Evolutionary conservation across 1,140 invertebrate species (phyloP).

Genomic region (Brevipalpus yothersi): DNA sequence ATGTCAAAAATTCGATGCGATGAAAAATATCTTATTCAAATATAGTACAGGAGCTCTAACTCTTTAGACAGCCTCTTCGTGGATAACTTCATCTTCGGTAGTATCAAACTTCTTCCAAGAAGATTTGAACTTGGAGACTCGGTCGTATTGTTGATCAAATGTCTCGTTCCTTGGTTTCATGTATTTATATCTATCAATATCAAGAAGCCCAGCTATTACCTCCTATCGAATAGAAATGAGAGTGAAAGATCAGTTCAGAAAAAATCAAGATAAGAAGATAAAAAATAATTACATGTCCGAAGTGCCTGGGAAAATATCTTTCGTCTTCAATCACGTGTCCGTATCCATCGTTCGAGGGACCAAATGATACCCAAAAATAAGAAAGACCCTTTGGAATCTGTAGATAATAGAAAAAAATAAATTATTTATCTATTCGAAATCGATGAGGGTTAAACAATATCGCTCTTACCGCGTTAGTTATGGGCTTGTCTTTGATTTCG

Average conservation of each 20-base stretch:
- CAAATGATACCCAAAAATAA: conserved; percentile 84
- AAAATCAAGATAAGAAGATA: conserved; percentile 16
- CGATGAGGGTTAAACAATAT: neutral
- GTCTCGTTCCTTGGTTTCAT: conserved; percentile 35
- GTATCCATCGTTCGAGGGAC: conserved; percentile 50
- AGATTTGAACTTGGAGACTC: neutral
- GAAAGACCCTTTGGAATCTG: conserved; percentile 68
- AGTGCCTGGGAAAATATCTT: conserved; percentile 55
- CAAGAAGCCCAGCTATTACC: conserved; percentile 79
- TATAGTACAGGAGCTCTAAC: no score
- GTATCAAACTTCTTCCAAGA: neutral
- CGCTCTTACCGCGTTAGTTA: neutral
- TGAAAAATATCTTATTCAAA: no score
- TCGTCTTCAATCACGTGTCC: conserved; percentile 93
- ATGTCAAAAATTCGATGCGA: no score
- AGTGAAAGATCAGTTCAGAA: neutral
- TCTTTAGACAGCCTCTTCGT: no score
- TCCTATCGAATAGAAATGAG: neutral
- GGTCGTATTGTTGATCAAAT: neutral
- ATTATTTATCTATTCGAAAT: no score
- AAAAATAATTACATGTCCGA: conserved; percentile 39
- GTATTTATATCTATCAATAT: conserved; percentile 60
- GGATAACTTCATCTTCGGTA: neutral
- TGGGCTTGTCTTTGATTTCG: conserved; percentile 20
- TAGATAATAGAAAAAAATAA: conserved; percentile 1